Evolutionary conservation across 2,797 vertebrate species (phyloP), one percentile per base, ranked within the genome.

Genomic region (Dermochelys coriacea): DNA sequence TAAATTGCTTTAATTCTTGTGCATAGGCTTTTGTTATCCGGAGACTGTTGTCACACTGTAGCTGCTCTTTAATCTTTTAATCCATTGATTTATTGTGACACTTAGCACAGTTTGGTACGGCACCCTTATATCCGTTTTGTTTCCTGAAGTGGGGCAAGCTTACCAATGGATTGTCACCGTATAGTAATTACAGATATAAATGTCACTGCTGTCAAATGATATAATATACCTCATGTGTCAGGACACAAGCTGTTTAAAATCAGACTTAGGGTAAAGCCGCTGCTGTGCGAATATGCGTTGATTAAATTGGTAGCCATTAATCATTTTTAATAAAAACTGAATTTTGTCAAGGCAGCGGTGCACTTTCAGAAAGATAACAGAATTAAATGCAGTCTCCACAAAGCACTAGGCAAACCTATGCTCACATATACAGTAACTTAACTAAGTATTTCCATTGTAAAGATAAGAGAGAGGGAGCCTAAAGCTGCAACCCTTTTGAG

Each of bases 181-280:
- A 97, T 96, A 95, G 96, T 96, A 97, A 97, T 97, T 97, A 97
- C 97, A 97, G 95, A 97, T 95, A 98, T 92, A 98, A 98, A 98
- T 97, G 97, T 97, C 97, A 97, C 78, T 1, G 41, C 96, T 96
- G 97, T 97, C 97, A 97, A 96, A 95, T 84, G 93, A 93, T 27
- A 93, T 98, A 97, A 97, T 82, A 8, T 84, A 96, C 94, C 96
- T 97, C 98, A 98, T 96, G 86, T 97, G 97, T 98, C 98, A 98
- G 95, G 96, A 97, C 94, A 90, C 97, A 96, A 91, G 97, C 97
- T 94, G 95, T 89, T 97, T 93, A 91, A 96, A 97, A 95, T 92
- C 84, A 34, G 92, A 93, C 82, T 45, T 90, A 91, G 3, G 90
- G 96, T 64, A 90, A 89, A 94, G 91, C 88, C 9, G 4, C 82